A percentile compares a stretch with the other conserved stretches of the same genome.
phyloP scores from a whole-genome alignment of 2,113 vertebrate species.

The Furnarius figulus region DNA sequence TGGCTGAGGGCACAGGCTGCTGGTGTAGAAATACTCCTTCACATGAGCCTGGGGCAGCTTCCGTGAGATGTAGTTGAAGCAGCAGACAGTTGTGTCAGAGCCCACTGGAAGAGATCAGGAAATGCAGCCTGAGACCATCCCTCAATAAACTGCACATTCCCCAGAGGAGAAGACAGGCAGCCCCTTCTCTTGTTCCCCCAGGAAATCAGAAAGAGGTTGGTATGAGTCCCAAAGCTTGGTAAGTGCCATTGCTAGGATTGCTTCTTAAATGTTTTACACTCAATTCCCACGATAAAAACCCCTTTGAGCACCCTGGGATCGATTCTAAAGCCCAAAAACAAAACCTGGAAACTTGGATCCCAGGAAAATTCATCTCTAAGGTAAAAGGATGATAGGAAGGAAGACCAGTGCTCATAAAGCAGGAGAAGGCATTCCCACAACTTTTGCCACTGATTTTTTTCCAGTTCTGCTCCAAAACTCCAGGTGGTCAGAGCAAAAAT shows the following conservation, averaged over 20 bases:
- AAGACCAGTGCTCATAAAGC: neutral
- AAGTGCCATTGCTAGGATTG: neutral
- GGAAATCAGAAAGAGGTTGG: neutral
- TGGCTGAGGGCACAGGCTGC: constrained; percentile 40
- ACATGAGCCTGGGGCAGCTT: constrained; percentile 36
- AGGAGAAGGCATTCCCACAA: neutral
- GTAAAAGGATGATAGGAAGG: neutral
- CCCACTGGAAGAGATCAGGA: constrained; percentile 32
- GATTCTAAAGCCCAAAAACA: neutral
- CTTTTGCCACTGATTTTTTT: neutral
- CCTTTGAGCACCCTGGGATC: neutral
- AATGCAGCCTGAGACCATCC: neutral
- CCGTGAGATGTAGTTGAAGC: constrained; percentile 3
- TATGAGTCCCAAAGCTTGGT: neutral
- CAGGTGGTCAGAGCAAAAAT: neutral
- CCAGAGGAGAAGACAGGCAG: neutral
- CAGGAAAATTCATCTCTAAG: neutral
- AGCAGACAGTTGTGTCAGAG: constrained; percentile 27
- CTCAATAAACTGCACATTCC: neutral
- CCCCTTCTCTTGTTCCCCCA: neutral
- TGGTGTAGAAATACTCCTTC: constrained; percentile 59
- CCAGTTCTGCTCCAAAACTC: neutral
- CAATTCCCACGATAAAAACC: neutral
- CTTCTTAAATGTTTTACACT: neutral
- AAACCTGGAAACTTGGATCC: neutral